Percentiles rank a stretch among this genome's conserved stretches.
Conservation (phyloP, 2,797 vertebrate species). For the Falco biarmicus region DNA sequence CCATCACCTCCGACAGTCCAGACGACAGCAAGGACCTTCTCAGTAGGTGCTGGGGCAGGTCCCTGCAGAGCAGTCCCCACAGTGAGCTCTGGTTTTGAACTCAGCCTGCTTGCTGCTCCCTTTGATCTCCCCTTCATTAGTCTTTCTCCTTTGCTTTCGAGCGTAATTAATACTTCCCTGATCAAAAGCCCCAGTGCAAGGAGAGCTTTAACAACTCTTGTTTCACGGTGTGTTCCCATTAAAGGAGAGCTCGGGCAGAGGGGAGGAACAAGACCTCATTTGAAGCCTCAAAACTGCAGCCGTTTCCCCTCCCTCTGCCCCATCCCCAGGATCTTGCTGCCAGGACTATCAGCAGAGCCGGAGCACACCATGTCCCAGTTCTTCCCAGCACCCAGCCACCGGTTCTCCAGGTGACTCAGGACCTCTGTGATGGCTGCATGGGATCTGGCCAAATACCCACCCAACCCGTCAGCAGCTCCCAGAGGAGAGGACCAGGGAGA, state of each 20-base stretch:
- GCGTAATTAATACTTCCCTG: conserved; percentile 54
- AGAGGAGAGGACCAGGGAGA: neutral
- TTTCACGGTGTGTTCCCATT: neutral
- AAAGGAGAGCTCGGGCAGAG: neutral
- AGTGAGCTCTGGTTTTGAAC: neutral
- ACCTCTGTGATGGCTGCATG: accelerated
- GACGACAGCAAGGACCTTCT: neutral
- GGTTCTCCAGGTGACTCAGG: neutral
- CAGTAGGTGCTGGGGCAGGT: neutral
- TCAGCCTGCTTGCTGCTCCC: neutral
- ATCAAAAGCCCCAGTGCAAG: conserved; percentile 33
- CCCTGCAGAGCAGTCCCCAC: neutral
- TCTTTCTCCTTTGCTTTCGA: conserved; percentile 13
- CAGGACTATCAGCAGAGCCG: neutral
- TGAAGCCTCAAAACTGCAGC: neutral
- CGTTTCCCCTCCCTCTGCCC: neutral
- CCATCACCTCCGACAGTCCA: neutral
- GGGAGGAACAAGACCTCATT: neutral
- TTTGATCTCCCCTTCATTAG: conserved; percentile 69
- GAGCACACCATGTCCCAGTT: accelerated
- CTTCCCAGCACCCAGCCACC: neutral
- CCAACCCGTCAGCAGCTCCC: neutral
- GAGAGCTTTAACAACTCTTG: neutral
- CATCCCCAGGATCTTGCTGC: neutral
- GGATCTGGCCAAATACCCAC: neutral